Conservation (phyloP, 1,140 invertebrate species). For the Ooceraea biroi region DNA sequence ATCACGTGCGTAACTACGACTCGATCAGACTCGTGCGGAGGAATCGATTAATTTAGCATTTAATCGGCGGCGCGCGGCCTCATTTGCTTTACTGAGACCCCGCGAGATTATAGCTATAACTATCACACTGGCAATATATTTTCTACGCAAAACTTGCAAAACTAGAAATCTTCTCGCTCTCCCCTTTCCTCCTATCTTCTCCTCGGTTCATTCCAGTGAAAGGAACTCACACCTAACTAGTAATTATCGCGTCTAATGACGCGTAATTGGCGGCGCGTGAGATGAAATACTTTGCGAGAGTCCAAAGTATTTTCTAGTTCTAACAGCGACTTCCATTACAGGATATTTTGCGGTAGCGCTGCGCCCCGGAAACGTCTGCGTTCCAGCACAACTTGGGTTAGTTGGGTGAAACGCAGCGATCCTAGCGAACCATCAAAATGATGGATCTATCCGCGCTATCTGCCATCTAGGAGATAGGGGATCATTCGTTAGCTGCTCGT, state of each 20-base stretch:
- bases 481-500: conserved; percentile 71
- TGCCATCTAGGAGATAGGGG: conserved; percentile 66
- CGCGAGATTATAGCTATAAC: not conserved
- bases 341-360: not conserved
- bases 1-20: conserved; percentile 22
- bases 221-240: not conserved
- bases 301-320: not conserved
- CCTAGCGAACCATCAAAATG: conserved; percentile 39
- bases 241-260: not conserved
- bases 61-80: conserved; percentile 28
- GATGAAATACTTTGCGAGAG: not conserved
- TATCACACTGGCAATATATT: not conserved
- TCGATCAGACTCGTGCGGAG: not conserved
- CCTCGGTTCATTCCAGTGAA: not conserved
- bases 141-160: not conserved
- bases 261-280: not conserved
- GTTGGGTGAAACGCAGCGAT: not conserved
- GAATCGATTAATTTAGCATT: conserved; percentile 40
- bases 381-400: not conserved
- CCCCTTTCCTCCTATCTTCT: not conserved
- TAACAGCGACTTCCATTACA: not conserved
- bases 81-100: conserved; percentile 36
- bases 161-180: too few species aligned
- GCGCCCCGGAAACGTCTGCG: too few species aligned
- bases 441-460: conserved; percentile 63